These are phyloP conservation scores for Ciconia nigra DNA, from an alignment of 2,797 vertebrate species.

Conservation along the genomic window DNA sequence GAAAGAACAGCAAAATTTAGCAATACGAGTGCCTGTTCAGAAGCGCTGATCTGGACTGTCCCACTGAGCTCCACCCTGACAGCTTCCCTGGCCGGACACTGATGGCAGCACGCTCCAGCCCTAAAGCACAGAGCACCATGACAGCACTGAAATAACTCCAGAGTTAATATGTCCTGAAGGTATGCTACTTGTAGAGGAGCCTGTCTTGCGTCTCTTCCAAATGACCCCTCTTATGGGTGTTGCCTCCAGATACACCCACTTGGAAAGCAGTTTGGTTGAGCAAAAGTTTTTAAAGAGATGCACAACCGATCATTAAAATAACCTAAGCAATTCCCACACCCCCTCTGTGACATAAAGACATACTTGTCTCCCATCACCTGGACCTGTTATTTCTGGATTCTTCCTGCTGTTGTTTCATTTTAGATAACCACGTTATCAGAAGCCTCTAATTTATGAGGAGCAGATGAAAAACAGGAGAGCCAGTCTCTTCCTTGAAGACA, in stretches of 20 bases:
- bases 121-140: background rate
- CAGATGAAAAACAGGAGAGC: background rate
- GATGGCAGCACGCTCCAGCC: background rate
- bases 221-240: background rate
- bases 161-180: background rate
- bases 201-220: background rate
- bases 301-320: background rate
- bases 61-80: background rate
- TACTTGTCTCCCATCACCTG: background rate
- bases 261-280: background rate
- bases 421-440: background rate
- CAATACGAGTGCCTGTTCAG: background rate
- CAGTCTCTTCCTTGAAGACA: background rate
- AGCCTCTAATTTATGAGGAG: background rate
- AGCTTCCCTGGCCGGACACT: background rate
- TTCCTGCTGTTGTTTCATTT: background rate
- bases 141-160: background rate
- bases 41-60: background rate
- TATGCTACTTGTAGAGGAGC: background rate
- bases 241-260: background rate
- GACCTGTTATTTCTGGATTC: background rate
- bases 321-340: background rate
- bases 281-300: background rate
- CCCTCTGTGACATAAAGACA: background rate
- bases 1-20: background rate